Evolutionary conservation across 2,797 vertebrate species (phyloP).

Genomic region (Siniperca undulata): DNA sequence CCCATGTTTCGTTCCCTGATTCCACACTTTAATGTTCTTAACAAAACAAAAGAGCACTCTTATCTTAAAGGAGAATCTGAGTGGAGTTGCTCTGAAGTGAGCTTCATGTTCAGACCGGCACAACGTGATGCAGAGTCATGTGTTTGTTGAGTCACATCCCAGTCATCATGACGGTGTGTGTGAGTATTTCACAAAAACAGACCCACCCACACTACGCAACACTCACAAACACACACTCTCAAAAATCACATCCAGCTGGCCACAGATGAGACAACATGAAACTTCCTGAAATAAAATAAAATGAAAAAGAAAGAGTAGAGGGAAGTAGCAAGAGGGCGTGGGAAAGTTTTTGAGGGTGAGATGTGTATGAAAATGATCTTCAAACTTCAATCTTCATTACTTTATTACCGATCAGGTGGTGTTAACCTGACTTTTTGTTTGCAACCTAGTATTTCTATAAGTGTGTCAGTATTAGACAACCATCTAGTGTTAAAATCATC

Average conservation of each 20-base stretch:
- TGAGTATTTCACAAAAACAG: slow-evolving; percentile 24
- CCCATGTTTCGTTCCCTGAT: not conserved
- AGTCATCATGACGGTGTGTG: slow-evolving; percentile 24
- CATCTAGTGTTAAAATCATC: not conserved
- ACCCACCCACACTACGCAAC: not conserved
- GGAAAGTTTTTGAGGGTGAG: not conserved
- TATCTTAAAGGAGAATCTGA: not conserved
- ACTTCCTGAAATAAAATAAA: slow-evolving; percentile 13
- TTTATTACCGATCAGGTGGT: not conserved
- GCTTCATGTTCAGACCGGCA: slow-evolving; percentile 19
- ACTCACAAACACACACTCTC: not conserved
- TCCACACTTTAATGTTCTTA: not conserved
- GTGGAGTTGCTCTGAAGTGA: not conserved
- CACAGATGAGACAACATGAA: not conserved
- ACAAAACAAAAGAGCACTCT: not conserved
- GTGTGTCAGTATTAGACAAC: not conserved
- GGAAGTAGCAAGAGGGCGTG: not conserved
- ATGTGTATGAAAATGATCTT: not conserved
- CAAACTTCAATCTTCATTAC: too few species aligned
- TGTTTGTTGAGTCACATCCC: slow-evolving; percentile 70
- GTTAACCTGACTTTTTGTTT: not conserved
- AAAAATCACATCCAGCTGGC: slow-evolving; percentile 1
- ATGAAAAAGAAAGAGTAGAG: not conserved
- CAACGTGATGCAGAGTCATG: slow-evolving; percentile 65
- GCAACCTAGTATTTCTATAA: not conserved